Evolutionary conservation across 2,797 vertebrate genomes (phyloP).

Genomic region (Sebastes trivittatus): DNA sequence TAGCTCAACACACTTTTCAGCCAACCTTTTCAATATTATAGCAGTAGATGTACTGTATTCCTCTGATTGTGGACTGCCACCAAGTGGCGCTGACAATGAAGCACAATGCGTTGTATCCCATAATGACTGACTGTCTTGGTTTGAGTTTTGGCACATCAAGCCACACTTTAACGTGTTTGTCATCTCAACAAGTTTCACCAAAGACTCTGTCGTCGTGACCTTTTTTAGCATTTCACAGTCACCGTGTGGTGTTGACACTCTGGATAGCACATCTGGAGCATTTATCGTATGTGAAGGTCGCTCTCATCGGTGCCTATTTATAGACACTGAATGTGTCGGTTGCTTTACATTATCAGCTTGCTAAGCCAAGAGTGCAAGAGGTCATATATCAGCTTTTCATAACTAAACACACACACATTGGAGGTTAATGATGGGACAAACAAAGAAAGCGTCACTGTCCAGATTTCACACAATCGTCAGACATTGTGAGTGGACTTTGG

Average conservation of each 20-base stretch:
- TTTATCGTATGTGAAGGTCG: conserved; percentile 28
- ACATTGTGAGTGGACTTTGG: background rate
- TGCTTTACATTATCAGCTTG: conserved; percentile 24
- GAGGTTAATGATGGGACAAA: background rate
- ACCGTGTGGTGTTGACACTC: conserved; percentile 24
- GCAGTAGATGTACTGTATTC: background rate
- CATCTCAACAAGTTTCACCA: background rate
- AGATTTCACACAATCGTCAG: background rate
- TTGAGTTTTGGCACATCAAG: background rate
- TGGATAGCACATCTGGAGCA: conserved; percentile 48
- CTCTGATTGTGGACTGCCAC: conserved; percentile 51
- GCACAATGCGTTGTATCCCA: background rate
- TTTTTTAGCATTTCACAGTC: conserved; percentile 6
- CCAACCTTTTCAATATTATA: background rate
- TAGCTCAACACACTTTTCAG: background rate
- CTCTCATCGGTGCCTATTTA: conserved; percentile 37
- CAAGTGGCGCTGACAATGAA: conserved; percentile 47
- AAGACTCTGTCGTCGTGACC: background rate
- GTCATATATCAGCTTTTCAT: conserved; percentile 7
- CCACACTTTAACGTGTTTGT: background rate
- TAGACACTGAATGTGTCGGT: background rate
- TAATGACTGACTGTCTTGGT: background rate
- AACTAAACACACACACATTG: background rate
- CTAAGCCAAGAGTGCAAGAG: conserved; percentile 1
- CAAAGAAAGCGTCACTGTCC: background rate